Percentiles rank a stretch among this genome's conserved stretches.
Evolutionary conservation across 1,140 invertebrate genomes (phyloP).

Genomic region (Bombus superbus): DNA sequence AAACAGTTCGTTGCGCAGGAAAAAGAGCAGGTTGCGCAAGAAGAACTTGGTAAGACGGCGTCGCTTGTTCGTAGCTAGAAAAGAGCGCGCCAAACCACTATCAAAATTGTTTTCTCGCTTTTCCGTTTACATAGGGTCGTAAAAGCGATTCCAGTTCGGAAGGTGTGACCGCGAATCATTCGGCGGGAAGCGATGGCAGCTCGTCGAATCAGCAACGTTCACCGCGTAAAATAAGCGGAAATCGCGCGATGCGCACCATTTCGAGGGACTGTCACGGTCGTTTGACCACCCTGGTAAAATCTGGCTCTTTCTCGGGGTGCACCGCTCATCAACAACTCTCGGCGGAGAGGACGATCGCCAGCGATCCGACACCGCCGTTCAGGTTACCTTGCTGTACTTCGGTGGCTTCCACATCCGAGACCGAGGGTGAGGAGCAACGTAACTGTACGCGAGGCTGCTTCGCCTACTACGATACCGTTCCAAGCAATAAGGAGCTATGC

Average conservation of each 20-base stretch:
- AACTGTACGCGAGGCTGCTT: constrained; percentile 61
- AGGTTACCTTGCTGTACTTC: constrained; percentile 71
- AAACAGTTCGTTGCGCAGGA: constrained; percentile 85
- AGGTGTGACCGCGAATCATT: constrained; percentile 74
- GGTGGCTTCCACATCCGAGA: constrained; percentile 77
- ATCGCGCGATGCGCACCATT: constrained; percentile 64
- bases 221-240: constrained; percentile 68
- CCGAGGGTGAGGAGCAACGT: constrained; percentile 78
- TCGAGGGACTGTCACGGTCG: constrained; percentile 66
- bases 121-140: constrained; percentile 74
- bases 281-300: constrained; percentile 84
- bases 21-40: constrained; percentile 87
- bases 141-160: constrained; percentile 86
- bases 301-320: constrained; percentile 86
- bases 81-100: too few relatives aligned
- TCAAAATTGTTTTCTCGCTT: too few relatives aligned
- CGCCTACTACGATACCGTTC: constrained; percentile 67
- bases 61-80: too few relatives aligned
- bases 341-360: constrained; percentile 84
- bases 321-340: constrained; percentile 81
- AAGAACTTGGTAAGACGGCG: constrained; percentile 82
- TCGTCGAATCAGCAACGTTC: constrained; percentile 74
- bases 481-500: constrained; percentile 71
- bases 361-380: constrained; percentile 84
- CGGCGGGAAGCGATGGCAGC: constrained; percentile 78